A percentile compares a stretch with the other conserved stretches of the same genome.
These are phyloP conservation scores for Drosophila parthenogenetica DNA, from an alignment of 2,888 invertebrate species.

Conservation along the genomic window DNA sequence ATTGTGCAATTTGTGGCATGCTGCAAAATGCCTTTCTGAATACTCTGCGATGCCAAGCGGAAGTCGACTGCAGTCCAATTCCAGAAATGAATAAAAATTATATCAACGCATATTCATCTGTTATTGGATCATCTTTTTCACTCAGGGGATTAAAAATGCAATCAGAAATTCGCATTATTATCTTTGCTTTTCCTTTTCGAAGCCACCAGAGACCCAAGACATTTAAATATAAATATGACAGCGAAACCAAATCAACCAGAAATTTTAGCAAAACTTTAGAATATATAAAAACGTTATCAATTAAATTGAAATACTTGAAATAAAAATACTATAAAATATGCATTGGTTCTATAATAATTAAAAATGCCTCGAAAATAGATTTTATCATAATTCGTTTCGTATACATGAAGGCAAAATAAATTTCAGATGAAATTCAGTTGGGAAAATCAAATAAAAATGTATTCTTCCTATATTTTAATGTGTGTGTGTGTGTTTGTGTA, in stretches of 20 bases:
- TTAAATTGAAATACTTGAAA: background rate
- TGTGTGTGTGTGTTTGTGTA: constrained; percentile 9
- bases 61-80: constrained; percentile 53
- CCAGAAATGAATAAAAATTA: constrained; percentile 30
- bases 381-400: background rate
- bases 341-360: background rate
- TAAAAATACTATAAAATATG: background rate
- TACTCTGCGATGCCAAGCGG: constrained; percentile 49
- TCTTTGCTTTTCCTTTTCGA: too few relatives aligned
- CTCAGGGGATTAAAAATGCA: background rate
- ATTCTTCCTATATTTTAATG: background rate
- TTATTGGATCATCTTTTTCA: constrained; percentile 6
- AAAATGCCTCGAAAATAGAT: background rate
- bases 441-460: constrained; percentile 12
- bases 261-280: too few relatives aligned
- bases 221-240: too few relatives aligned
- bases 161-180: background rate
- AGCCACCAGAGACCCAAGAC: too few relatives aligned
- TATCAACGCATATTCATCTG: constrained; percentile 17
- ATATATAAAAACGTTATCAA: background rate
- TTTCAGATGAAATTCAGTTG: constrained; percentile 14
- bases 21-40: constrained; percentile 21
- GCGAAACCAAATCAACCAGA: too few relatives aligned
- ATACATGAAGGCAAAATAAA: constrained; percentile 10
- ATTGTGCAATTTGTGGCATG: constrained; percentile 52